phyloP scores from a whole-genome alignment of 2,797 vertebrate species.

The Leucoraja ocellata region DNA sequence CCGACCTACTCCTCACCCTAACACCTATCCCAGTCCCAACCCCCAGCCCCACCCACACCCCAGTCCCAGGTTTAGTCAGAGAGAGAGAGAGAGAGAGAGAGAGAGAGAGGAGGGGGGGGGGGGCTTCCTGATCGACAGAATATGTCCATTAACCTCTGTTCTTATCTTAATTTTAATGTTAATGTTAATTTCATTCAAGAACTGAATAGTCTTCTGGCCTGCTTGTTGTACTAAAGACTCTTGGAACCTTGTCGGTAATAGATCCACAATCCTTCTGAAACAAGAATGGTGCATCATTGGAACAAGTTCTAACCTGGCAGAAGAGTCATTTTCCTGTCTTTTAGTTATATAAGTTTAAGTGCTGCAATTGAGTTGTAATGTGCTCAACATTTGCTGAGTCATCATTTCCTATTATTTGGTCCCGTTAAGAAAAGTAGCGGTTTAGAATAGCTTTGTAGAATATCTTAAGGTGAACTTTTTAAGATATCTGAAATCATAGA shows the following conservation, averaged over 20 bases:
- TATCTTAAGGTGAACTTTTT: neutral
- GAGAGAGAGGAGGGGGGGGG: too few species aligned
- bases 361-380: neutral
- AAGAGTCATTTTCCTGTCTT: neutral
- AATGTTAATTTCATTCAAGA: too few species aligned
- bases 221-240: neutral
- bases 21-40: too few species aligned
- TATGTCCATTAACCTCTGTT: too few species aligned
- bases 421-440: neutral
- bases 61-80: too few species aligned
- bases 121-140: too few species aligned
- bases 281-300: neutral
- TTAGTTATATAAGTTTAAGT: neutral
- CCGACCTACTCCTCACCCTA: neutral
- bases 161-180: too few species aligned
- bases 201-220: neutral
- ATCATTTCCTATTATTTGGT: neutral
- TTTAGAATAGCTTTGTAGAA: neutral
- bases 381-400: neutral
- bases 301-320: neutral
- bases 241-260: neutral
- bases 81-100: too few species aligned
- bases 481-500: neutral
- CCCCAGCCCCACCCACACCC: too few species aligned
- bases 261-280: neutral